These are phyloP conservation scores for Andricus quercusramuli DNA, from an alignment of 2,888 invertebrate genomes.

Conservation along the genomic window DNA sequence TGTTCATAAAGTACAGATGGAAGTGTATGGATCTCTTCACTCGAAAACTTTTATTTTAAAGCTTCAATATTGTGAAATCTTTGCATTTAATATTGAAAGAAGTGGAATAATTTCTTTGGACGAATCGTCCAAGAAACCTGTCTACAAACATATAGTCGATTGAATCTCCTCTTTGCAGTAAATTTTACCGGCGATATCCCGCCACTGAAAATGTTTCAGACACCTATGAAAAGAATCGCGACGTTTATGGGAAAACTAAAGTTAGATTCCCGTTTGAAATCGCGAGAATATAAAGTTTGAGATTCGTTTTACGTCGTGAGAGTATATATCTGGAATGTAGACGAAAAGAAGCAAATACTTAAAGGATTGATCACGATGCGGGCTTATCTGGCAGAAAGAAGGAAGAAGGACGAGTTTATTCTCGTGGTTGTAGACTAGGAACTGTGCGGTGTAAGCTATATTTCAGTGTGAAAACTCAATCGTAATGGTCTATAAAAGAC, in stretches of 20 bases:
- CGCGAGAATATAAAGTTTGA: constrained; percentile 33
- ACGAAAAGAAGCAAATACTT: constrained; percentile 30
- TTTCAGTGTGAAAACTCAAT: constrained; percentile 70
- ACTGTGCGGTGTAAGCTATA: constrained; percentile 18
- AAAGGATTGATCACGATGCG: constrained; percentile 20
- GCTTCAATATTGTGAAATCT: too few species aligned
- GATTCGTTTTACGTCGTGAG: constrained; percentile 16
- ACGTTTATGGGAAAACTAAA: constrained; percentile 34
- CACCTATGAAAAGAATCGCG: constrained; percentile 26
- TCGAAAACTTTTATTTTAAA: too few species aligned
- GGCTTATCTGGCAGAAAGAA: constrained; percentile 21
- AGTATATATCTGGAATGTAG: constrained; percentile 13
- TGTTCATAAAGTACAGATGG: too few species aligned
- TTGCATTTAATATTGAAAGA: background rate
- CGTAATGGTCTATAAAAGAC: constrained; percentile 72
- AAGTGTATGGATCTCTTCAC: too few species aligned
- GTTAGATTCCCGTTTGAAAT: constrained; percentile 26
- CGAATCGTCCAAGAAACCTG: background rate
- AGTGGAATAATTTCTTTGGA: background rate
- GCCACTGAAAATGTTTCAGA: constrained; percentile 33
- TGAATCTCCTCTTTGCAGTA: constrained; percentile 20
- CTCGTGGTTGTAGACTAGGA: constrained; percentile 12
- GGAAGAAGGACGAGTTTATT: constrained; percentile 32
- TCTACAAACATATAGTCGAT: constrained; percentile 12
- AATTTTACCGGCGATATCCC: constrained; percentile 23